Evolutionary conservation across 2,888 invertebrate genomes (phyloP).

Genomic region (Camponotus fellah): DNA sequence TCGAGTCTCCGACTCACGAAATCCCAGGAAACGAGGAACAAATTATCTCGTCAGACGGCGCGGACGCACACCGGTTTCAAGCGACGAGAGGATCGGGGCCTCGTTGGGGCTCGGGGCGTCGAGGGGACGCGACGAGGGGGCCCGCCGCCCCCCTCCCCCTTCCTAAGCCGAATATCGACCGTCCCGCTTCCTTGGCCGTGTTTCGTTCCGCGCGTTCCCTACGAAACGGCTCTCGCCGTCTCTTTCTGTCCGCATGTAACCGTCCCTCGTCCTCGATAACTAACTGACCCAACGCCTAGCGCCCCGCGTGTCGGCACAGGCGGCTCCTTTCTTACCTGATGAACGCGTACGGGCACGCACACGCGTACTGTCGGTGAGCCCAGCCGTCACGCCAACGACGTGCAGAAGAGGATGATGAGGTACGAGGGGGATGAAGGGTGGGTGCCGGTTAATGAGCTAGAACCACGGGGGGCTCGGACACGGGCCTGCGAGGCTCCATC

Average conservation of each 20-base stretch:
- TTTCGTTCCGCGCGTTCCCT: constrained; percentile 63
- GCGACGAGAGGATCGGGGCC: constrained; percentile 72
- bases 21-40: constrained; percentile 85
- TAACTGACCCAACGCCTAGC: constrained; percentile 83
- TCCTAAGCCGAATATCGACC: constrained; percentile 40
- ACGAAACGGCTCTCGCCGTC: constrained; percentile 49
- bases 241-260: constrained; percentile 54
- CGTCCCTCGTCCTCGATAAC: constrained; percentile 70
- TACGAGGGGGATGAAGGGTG: constrained; percentile 63
- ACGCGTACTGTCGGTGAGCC: constrained; percentile 66
- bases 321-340: constrained; percentile 86
- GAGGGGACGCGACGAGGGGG: constrained; percentile 50
- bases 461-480: constrained; percentile 81
- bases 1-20: constrained; percentile 68
- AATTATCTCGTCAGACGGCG: constrained; percentile 85
- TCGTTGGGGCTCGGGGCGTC: constrained; percentile 66
- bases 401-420: constrained; percentile 70
- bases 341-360: constrained; percentile 73
- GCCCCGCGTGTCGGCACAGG: constrained; percentile 85
- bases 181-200: constrained; percentile 59
- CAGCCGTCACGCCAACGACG: constrained; percentile 75
- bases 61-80: constrained; percentile 76
- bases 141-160: constrained; percentile 47
- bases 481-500: constrained; percentile 64
- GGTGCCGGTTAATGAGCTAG: constrained; percentile 84